Evolutionary conservation across 2,888 invertebrate species (phyloP).

Genomic region (Pinctada fucata): DNA sequence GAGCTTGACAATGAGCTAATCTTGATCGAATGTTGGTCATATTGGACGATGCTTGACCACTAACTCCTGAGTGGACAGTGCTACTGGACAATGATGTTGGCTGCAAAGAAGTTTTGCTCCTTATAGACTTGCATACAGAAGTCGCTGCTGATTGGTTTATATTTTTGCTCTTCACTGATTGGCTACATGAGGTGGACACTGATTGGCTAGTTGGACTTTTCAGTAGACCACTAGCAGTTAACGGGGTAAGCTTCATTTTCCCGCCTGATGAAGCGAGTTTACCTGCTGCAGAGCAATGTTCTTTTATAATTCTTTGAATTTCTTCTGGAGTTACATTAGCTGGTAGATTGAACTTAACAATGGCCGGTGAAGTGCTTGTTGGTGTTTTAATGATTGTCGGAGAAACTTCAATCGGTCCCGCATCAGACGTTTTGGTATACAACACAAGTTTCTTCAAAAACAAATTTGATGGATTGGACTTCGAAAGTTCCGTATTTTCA

Average conservation of each 20-base stretch:
- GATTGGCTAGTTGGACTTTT: neutral
- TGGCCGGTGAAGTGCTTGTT: neutral
- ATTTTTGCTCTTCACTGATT: too few species aligned
- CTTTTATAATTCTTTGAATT: slow-evolving; percentile 22
- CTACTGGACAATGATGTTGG: too few species aligned
- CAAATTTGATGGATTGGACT: neutral
- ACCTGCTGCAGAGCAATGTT: slow-evolving; percentile 21
- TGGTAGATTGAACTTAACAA: slow-evolving; percentile 10
- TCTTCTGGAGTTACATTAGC: slow-evolving; percentile 21
- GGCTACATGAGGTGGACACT: neutral
- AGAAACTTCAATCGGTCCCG: neutral
- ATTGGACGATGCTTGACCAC: too few species aligned
- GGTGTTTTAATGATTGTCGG: neutral
- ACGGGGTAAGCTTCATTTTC: slow-evolving; percentile 11
- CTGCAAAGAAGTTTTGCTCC: too few species aligned
- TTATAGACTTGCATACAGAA: too few species aligned
- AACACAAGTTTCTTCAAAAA: neutral
- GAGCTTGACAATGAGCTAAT: too few species aligned
- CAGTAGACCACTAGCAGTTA: neutral
- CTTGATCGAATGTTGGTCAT: too few species aligned
- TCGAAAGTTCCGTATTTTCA: neutral
- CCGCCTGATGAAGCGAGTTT: slow-evolving; percentile 12
- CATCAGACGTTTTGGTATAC: neutral
- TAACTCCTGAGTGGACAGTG: too few species aligned
- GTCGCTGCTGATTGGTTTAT: too few species aligned